phyloP scores from a whole-genome alignment of 2,888 invertebrate species.

The Lymantria dispar region DNA sequence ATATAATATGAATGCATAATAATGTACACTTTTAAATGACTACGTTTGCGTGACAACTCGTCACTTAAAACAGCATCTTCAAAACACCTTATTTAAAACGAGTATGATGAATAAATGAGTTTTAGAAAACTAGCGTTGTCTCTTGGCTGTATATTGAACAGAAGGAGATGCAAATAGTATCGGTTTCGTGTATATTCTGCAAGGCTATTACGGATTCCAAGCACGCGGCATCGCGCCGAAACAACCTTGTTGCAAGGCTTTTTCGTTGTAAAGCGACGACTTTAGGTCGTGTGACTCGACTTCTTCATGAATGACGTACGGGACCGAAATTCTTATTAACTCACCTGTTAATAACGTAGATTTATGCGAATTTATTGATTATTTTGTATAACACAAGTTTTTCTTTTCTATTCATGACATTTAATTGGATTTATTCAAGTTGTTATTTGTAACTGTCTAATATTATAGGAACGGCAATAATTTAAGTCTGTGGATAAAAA shows the following conservation, averaged over 20 bases:
- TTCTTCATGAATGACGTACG: conserved; percentile 21
- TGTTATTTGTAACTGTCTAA: too few relatives aligned
- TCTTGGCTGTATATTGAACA: conserved; percentile 8
- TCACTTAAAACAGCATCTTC: too few relatives aligned
- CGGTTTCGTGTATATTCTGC: conserved; percentile 44
- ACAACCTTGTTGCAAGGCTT: conserved; percentile 75
- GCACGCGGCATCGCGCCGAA: conserved; percentile 54
- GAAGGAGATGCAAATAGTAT: conserved; percentile 27
- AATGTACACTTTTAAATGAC: too few relatives aligned
- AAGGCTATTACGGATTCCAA: conserved; percentile 67
- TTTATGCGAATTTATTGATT: conserved; percentile 15
- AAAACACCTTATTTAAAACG: conserved; percentile 1
- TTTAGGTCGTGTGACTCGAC: conserved; percentile 37
- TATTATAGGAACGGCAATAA: too few relatives aligned
- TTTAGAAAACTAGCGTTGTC: conserved; percentile 25
- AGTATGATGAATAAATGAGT: conserved; percentile 8
- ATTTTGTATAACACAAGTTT: conserved; percentile 1
- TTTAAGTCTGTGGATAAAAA: too few relatives aligned
- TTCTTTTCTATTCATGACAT: too few relatives aligned
- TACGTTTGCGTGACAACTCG: too few relatives aligned
- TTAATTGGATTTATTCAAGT: too few relatives aligned
- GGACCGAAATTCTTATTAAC: conserved; percentile 27
- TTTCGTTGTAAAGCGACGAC: conserved; percentile 49
- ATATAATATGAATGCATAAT: too few relatives aligned
- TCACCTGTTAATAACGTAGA: conserved; percentile 8